Base-by-base conservation (phyloP, 2,888 invertebrate genomes). In the Acleris holmiana region DNA sequence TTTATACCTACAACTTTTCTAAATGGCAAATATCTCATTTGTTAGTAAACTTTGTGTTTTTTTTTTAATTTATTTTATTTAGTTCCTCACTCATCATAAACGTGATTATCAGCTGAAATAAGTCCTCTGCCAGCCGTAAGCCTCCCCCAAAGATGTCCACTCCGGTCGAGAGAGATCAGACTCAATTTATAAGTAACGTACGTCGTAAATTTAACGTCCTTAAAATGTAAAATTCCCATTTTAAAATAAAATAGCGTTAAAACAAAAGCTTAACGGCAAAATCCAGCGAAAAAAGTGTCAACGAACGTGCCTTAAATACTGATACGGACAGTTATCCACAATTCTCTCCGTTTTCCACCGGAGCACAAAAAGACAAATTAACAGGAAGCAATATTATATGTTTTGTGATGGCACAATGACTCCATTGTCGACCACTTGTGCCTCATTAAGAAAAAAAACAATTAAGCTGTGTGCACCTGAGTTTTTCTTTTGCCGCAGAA, bases 381-480 rank as follows among this genome's bases (percentile, higher is more conserved):
- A 83, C 76, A 76, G 81, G 71, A 77, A 82, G 82, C 78, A 70
- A 79, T 79, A 83, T 82, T 76, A 76, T 71, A 71, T 79, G 76
- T 80, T 79, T 74, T 71, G 84, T 81, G 83, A 80, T 83, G 82
- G 84, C 84, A 86, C 86, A 88, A 89, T 87, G 86, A 88, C 84
- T 80, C 76, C 74, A 89, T 88, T 88, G 90, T 89, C 81, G 80
- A 86, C 85, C 84, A 87, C 88, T 86, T 86, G 84, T 83, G 86
- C 88, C 89, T 91, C 91, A 91, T 91, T 91, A 91, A 84, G 83
- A 86, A 84, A 79, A 83, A 88, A 87, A 85, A 88, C 85, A 89
- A 90, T 89, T 86, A 85, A 83, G 71, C 79, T 77, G 74, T 78
- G 73, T 80, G 79, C 79, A 84, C 79, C 78, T 83, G 76, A 57